A percentile compares a stretch with the other conserved stretches of the same genome.
These are phyloP conservation scores for Podargus strigoides DNA, from an alignment of 2,797 vertebrate species.

Conservation along the genomic window DNA sequence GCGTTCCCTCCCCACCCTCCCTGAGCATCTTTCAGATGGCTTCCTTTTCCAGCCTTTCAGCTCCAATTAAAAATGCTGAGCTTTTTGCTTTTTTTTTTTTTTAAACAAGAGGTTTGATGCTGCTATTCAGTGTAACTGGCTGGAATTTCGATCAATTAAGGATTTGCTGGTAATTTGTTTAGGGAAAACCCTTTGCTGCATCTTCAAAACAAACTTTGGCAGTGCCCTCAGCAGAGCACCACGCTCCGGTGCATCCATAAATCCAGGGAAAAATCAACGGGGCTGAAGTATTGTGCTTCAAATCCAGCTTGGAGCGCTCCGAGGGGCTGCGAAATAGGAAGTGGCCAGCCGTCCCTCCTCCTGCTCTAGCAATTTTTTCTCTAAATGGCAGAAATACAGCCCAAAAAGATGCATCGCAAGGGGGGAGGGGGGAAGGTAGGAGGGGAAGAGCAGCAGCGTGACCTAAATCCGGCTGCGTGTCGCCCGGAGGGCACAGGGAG, in stretches of 20 bases:
- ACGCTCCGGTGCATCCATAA: rapidly evolving
- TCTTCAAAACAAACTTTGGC: slow-evolving; percentile 38
- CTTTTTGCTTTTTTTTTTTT: neutral
- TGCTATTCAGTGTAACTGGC: slow-evolving; percentile 25
- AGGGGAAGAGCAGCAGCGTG: neutral
- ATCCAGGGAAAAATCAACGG: neutral
- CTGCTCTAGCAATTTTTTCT: neutral
- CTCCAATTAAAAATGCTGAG: slow-evolving; percentile 17
- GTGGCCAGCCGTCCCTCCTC: neutral
- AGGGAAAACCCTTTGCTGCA: slow-evolving; percentile 7
- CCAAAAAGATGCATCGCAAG: neutral
- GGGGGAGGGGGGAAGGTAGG: neutral
- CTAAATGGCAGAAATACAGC: neutral
- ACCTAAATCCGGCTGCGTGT: slow-evolving; percentile 35
- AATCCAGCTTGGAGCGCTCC: neutral
- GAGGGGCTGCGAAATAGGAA: neutral
- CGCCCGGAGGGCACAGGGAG: slow-evolving; percentile 31
- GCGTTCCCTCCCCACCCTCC: neutral
- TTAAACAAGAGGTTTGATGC: slow-evolving; percentile 1
- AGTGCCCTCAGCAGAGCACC: neutral
- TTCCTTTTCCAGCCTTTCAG: slow-evolving; percentile 43
- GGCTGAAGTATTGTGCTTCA: neutral
- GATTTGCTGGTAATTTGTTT: slow-evolving; percentile 28
- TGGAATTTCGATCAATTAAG: slow-evolving; percentile 17
- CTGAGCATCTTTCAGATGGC: slow-evolving; percentile 35